Percentiles rank a stretch among this genome's conserved stretches.
These are phyloP conservation scores for Criorhina ranunculi DNA, from an alignment of 2,888 invertebrate genomes.

Conservation along the genomic window DNA sequence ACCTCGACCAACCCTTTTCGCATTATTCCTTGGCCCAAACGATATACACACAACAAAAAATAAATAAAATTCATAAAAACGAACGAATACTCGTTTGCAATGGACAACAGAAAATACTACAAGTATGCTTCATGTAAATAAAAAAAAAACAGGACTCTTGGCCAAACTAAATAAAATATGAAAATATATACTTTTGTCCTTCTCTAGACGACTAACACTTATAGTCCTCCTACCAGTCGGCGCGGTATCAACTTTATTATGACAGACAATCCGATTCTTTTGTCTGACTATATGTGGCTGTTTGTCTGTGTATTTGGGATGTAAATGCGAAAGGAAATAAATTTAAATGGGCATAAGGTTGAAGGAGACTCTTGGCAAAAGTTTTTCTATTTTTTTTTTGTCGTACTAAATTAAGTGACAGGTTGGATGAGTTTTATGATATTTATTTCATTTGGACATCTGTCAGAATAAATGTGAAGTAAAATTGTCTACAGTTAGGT, in stretches of 20 bases:
- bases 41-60: slow-evolving; percentile 49
- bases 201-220: slow-evolving; percentile 24
- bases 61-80: not conserved
- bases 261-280: slow-evolving; percentile 31
- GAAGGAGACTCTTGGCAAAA: slow-evolving; percentile 15
- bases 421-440: slow-evolving; percentile 11
- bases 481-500: not conserved
- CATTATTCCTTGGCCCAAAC: slow-evolving; percentile 18
- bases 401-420: slow-evolving; percentile 14
- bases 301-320: not conserved
- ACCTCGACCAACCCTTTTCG: slow-evolving; percentile 24
- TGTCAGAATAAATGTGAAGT: slow-evolving; percentile 1
- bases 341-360: slow-evolving; percentile 27
- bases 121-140: slow-evolving; percentile 52
- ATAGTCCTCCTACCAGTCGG: not conserved
- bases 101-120: slow-evolving; percentile 56
- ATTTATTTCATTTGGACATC: slow-evolving; percentile 4
- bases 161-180: slow-evolving; percentile 65
- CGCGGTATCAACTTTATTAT: slow-evolving; percentile 31
- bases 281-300: not conserved
- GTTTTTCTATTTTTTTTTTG: slow-evolving; percentile 14
- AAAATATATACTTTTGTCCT: slow-evolving; percentile 44
- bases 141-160: slow-evolving; percentile 28
- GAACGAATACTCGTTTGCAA: slow-evolving; percentile 29
- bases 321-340: slow-evolving; percentile 31